A percentile compares a stretch with the other conserved stretches of the same genome.
Conservation (phyloP, 30 jellyfish, hydroid and myxozoan genomes). For the Morbakka virulenta region DNA sequence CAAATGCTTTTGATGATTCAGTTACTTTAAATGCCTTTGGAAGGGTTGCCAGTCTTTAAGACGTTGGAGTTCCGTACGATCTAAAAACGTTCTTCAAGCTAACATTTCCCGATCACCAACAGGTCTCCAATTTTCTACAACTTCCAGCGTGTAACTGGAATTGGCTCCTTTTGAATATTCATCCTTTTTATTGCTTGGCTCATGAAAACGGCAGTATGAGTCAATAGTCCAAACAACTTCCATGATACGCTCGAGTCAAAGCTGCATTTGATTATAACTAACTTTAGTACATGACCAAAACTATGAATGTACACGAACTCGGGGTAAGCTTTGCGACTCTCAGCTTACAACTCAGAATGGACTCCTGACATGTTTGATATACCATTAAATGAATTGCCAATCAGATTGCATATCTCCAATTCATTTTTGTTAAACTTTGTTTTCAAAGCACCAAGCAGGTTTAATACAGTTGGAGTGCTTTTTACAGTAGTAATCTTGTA, state of each 20-base stretch:
- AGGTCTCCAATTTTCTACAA: constrained; percentile 18
- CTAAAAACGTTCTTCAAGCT: constrained; percentile 16
- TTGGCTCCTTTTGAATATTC: constrained; percentile 5
- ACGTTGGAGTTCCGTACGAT: background rate
- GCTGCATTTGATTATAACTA: too few species aligned
- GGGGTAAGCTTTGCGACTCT: too few species aligned
- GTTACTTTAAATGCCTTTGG: too few species aligned
- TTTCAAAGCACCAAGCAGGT: background rate
- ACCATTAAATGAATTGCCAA: constrained; percentile 29
- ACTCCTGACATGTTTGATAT: constrained; percentile 15
- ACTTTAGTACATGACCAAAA: constrained; percentile 2
- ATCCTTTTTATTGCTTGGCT: constrained; percentile 15
- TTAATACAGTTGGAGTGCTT: constrained; percentile 17
- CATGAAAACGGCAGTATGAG: background rate
- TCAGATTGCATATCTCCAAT: constrained; percentile 1
- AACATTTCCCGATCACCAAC: constrained; percentile 31
- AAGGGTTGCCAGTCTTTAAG: too few species aligned
- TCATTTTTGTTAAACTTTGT: constrained; percentile 7
- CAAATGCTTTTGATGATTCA: background rate
- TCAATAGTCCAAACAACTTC: background rate
- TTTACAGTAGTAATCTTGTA: background rate
- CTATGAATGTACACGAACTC: constrained; percentile 14
- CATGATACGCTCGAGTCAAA: background rate
- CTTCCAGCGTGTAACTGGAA: background rate
- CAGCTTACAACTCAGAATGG: constrained; percentile 1